Percentiles rank a stretch among this genome's conserved stretches.
phyloP scores from a whole-genome alignment of 1,140 invertebrate genomes.

The Planococcus citri region DNA sequence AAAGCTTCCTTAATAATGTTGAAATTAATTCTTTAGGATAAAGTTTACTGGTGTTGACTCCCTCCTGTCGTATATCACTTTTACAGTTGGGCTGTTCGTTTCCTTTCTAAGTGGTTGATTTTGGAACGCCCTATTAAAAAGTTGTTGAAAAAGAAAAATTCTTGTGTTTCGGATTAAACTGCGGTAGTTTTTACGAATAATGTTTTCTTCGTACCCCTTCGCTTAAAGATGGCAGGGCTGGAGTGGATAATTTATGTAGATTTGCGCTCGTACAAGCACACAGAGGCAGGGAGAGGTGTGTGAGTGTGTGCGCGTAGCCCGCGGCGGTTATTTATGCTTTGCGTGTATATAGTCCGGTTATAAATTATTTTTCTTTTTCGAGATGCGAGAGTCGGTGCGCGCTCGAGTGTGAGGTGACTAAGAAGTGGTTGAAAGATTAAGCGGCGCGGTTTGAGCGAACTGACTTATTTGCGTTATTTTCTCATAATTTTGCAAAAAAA shows the following conservation, averaged over 20 bases:
- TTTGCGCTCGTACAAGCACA: neutral
- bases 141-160: conserved; percentile 8
- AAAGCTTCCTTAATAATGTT: conserved; percentile 7
- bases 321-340: no score
- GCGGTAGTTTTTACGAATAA: neutral
- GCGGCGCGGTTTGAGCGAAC: no score
- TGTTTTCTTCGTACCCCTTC: neutral
- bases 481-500: no score
- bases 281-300: no score
- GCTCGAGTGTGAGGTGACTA: no score
- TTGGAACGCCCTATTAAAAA: conserved; percentile 6
- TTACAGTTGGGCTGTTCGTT: neutral
- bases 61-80: conserved; percentile 6
- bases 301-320: no score
- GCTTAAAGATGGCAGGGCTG: neutral
- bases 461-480: no score
- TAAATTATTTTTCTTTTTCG: no score
- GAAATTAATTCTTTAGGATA: conserved; percentile 2
- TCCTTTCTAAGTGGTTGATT: conserved; percentile 3
- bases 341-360: no score
- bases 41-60: conserved; percentile 6
- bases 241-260: neutral
- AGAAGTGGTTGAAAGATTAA: no score
- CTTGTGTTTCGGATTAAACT: conserved; percentile 6
- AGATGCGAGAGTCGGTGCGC: no score